Evolutionary conservation across 2,888 invertebrate species (phyloP).

Genomic region (Augochlorella aurata): DNA sequence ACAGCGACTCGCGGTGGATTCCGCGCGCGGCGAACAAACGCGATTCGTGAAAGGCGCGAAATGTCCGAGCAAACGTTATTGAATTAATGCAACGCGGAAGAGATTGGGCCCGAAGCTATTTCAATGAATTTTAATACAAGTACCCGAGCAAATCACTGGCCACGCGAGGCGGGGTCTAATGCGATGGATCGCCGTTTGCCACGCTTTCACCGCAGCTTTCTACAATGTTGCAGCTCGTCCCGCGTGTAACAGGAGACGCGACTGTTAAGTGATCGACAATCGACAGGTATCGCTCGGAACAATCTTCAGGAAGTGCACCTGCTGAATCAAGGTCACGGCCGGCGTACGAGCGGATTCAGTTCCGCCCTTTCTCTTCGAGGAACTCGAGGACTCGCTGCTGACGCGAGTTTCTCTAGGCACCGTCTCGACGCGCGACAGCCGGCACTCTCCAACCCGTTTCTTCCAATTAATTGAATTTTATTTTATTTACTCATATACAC

Average conservation of each 20-base stretch:
- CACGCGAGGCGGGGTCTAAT: constrained; percentile 14
- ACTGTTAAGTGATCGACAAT: constrained; percentile 58
- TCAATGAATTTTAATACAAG: constrained; percentile 32
- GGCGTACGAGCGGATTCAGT: constrained; percentile 49
- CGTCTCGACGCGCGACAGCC: background rate
- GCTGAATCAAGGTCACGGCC: constrained; percentile 64
- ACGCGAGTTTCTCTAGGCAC: constrained; percentile 17
- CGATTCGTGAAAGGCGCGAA: constrained; percentile 26
- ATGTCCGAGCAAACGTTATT: background rate
- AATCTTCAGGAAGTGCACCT: constrained; percentile 67
- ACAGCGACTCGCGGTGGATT: constrained; percentile 18
- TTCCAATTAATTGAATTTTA: background rate
- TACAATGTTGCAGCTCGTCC: constrained; percentile 47
- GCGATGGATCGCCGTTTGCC: constrained; percentile 57
- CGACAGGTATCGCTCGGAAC: constrained; percentile 60
- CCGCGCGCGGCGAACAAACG: background rate
- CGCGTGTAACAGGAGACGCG: constrained; percentile 43
- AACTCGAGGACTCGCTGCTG: background rate
- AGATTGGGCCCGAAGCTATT: constrained; percentile 17
- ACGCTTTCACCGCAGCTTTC: constrained; percentile 65
- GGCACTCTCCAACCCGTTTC: background rate
- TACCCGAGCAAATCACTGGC: constrained; percentile 26
- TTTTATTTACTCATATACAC: too few species aligned
- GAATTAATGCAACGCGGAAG: constrained; percentile 36
- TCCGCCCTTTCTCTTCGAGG: constrained; percentile 58